A percentile compares a stretch with the other conserved stretches of the same genome.
Evolutionary conservation across 2,797 vertebrate genomes (phyloP).

Genomic region (Loris lydekkerianus): DNA sequence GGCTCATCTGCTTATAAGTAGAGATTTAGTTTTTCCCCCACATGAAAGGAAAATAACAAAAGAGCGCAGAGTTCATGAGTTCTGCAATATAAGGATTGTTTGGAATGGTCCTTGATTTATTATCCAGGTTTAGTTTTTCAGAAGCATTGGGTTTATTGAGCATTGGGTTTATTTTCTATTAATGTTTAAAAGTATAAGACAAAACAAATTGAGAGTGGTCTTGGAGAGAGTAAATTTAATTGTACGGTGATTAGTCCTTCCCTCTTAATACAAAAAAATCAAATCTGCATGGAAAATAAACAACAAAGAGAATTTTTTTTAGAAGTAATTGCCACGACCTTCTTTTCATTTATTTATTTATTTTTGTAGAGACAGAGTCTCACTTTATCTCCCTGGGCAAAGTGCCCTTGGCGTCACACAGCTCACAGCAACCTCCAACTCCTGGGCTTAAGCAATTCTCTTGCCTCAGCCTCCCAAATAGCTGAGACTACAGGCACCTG

Average conservation of each 20-base stretch:
- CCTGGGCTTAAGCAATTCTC: no score
- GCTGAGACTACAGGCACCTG: no score
- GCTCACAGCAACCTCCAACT: no score
- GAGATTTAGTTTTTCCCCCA: not conserved
- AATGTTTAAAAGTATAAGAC: conserved; percentile 30
- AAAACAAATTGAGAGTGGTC: conserved; percentile 57
- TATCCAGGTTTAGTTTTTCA: conserved; percentile 22
- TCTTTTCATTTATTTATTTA: conserved; percentile 18
- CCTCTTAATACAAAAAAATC: conserved; percentile 47
- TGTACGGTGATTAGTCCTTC: conserved; percentile 34
- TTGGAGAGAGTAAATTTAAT: conserved; percentile 63
- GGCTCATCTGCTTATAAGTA: not conserved
- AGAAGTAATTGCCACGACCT: not conserved
- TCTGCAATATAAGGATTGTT: not conserved
- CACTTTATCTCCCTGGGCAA: no score
- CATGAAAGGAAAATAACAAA: conserved; percentile 24
- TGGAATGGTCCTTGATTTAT: not conserved
- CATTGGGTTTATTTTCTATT: not conserved
- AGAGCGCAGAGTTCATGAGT: not conserved
- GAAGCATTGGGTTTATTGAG: conserved; percentile 4
- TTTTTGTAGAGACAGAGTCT: no score
- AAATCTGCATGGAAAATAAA: conserved; percentile 21
- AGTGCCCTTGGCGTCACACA: no score
- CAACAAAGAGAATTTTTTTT: not conserved
- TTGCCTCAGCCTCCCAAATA: no score